A percentile compares a stretch with the other conserved stretches of the same genome.
These are phyloP conservation scores for Drosophila biarmipes DNA, from an alignment of 1,140 invertebrate species.

Conservation along the genomic window DNA sequence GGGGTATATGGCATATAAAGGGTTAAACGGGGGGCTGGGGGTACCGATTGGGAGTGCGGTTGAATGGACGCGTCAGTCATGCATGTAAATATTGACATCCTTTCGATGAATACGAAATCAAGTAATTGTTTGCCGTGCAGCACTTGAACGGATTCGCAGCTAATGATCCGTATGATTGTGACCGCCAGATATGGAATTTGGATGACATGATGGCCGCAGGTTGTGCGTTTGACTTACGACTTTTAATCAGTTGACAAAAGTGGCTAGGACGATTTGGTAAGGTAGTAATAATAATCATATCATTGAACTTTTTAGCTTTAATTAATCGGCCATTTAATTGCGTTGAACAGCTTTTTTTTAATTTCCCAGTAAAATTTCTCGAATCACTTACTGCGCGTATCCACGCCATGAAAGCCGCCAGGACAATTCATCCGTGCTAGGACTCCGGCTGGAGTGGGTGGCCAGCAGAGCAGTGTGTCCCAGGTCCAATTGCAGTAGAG, in stretches of 20 bases:
- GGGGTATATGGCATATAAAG: conserved; percentile 3
- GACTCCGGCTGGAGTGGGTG: conserved; percentile 88
- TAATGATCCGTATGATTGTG: conserved; percentile 37
- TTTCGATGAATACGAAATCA: conserved; percentile 40
- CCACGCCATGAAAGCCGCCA: conserved; percentile 87
- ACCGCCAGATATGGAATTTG: conserved; percentile 2
- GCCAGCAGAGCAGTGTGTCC: conserved; percentile 92
- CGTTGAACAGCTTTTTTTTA: no score
- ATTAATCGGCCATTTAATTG: no score
- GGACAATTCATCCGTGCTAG: conserved; percentile 89
- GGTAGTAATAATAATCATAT: no score
- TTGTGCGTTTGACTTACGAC: neutral
- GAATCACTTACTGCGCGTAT: conserved; percentile 89
- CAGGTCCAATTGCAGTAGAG: conserved; percentile 89
- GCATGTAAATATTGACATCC: conserved; percentile 37
- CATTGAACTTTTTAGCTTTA: no score
- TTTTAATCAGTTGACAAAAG: neutral
- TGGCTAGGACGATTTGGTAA: neutral
- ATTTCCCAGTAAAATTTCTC: neutral
- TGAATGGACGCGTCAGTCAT: conserved; percentile 7
- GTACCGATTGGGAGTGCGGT: neutral
- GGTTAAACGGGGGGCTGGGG: neutral
- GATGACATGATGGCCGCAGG: neutral
- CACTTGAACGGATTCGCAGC: conserved; percentile 37
- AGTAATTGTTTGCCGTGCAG: conserved; percentile 27